Conservation (phyloP, 2,888 invertebrate genomes). For the Cremastobaeus sp. region DNA sequence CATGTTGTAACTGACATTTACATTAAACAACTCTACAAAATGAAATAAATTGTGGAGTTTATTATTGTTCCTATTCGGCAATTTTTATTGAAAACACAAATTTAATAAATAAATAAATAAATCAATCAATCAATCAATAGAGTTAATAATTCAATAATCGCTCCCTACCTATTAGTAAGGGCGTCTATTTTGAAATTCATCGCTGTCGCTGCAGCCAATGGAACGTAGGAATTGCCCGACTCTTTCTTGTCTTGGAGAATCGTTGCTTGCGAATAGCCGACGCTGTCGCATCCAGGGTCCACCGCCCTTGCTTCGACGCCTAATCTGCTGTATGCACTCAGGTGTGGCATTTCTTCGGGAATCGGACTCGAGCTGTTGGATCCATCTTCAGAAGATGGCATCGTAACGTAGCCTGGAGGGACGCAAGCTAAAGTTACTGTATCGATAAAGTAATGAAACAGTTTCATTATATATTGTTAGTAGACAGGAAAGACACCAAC, state of each 20-base stretch:
- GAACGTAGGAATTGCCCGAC: conserved; percentile 47
- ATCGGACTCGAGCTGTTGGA: conserved; percentile 73
- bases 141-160: too few species aligned
- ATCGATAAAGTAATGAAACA: background rate
- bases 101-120: too few species aligned
- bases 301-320: conserved; percentile 66
- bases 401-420: conserved; percentile 70
- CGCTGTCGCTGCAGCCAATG: conserved; percentile 9
- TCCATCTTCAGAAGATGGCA: conserved; percentile 73
- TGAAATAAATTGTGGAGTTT: too few species aligned
- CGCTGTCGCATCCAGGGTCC: conserved; percentile 65
- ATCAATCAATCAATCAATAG: too few species aligned
- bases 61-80: too few species aligned
- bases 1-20: too few species aligned
- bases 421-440: conserved; percentile 29
- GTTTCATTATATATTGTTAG: background rate
- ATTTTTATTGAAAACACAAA: too few species aligned
- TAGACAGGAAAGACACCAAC: conserved; percentile 3
- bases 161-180: background rate
- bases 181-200: conserved; percentile 6
- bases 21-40: too few species aligned
- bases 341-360: conserved; percentile 66
- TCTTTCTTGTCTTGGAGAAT: conserved; percentile 37
- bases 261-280: conserved; percentile 27
- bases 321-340: conserved; percentile 70